Evolutionary conservation across 1,140 invertebrate genomes (phyloP), one percentile per base, ranked within the genome.

Genomic region (Meloidogyne floridensis): DNA sequence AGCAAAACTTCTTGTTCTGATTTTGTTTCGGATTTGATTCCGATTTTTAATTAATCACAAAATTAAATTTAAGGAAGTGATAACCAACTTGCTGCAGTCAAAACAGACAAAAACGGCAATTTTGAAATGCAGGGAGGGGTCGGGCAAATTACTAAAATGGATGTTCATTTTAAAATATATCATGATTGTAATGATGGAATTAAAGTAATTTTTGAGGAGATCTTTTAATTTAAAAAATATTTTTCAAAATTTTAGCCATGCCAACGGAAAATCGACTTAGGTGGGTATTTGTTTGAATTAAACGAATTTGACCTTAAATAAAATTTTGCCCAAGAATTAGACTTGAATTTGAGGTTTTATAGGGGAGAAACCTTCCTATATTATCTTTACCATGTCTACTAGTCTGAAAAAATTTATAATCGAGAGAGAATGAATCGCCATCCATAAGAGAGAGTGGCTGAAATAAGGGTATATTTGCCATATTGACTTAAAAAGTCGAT

Each of bases 121-220:
- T 84, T 77, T 69, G 43, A 84, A 18, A 20, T 84, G 18, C 42
- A 79, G 8, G 83, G 83, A 54, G 83, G 83, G 2, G 78, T 85
- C 73, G 83, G 83, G 3, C 18, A 54, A n/a, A 10, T 86, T 9
- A 18, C 75, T 42, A 18, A 32, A 18, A 69, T 84, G 76, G 71
- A 85, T 72, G 83, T 85, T 10, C 83, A 85, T 72, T 32, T 84
- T 11, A 85, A 85, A 56, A 51, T 86, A 18, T 86, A 85, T 65
- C 85, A 87, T 71, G 83, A 87, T 69, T 86, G 85, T 51, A 78
- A 87, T 54, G 84, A 86, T 75, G 82, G 78, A 75, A 78, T 86
- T 32, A 85, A 80, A 65, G 84, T 84, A 47, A 69, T 15, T 18
- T 73, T 73, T 4, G n/a, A 15, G 13, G 15, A 18, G 0, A 18